Percentiles rank a stretch among this genome's conserved stretches.
Evolutionary conservation across 2,797 vertebrate species (phyloP).

Genomic region (Pterois miles): DNA sequence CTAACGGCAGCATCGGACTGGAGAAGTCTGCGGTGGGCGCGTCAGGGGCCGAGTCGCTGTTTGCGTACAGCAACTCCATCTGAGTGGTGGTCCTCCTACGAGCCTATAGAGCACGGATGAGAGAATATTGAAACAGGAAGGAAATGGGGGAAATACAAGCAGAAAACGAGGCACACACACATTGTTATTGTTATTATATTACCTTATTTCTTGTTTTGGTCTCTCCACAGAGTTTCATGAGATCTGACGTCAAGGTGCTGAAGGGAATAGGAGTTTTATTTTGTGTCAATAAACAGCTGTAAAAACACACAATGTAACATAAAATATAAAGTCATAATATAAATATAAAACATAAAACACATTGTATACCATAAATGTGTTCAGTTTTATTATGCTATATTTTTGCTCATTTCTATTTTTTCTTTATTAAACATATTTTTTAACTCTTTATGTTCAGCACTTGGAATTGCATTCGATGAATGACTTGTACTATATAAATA

Average conservation of each 20-base stretch:
- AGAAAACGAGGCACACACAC: background rate
- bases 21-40: conserved; percentile 81
- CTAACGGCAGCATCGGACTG: conserved; percentile 77
- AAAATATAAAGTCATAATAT: background rate
- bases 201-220: conserved; percentile 95
- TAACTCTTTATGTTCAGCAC: too few relatives aligned
- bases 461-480: too few relatives aligned
- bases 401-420: too few relatives aligned
- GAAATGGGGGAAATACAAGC: fast-evolving
- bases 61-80: conserved; percentile 96
- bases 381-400: too few relatives aligned
- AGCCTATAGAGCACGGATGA: conserved; percentile 79
- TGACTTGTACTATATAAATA: too few relatives aligned
- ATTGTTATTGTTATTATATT: background rate
- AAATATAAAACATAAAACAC: background rate
- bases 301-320: background rate
- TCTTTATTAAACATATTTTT: too few relatives aligned
- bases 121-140: background rate
- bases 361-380: background rate
- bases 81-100: conserved; percentile 96
- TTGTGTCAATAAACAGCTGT: background rate
- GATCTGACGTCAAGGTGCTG: conserved; percentile 91
- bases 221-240: conserved; percentile 96
- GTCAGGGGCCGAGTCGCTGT: conserved; percentile 88
- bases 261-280: conserved; percentile 37